A percentile compares a stretch with the other conserved stretches of the same genome.
phyloP scores from a whole-genome alignment of 2,888 invertebrate genomes.

The Nomada flava region DNA sequence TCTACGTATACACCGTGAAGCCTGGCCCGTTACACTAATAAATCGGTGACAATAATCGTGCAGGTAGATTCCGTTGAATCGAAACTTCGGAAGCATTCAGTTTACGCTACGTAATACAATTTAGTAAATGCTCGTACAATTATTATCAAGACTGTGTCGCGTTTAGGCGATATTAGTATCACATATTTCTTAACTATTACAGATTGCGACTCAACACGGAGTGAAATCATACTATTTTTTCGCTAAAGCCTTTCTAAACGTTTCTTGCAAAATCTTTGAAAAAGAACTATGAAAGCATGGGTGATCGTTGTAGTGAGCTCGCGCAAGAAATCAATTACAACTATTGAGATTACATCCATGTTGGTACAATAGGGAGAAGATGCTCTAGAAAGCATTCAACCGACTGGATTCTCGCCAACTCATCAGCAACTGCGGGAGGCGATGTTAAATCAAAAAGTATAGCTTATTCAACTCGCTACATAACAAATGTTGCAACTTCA shows the following conservation, averaged over 20 bases:
- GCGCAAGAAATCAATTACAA: conserved; percentile 67
- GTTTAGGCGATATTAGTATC: no score
- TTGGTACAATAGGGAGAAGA: conserved; percentile 72
- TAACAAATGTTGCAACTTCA: conserved; percentile 37
- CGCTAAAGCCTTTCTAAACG: no score
- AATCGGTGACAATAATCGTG: conserved; percentile 26
- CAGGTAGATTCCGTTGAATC: background rate
- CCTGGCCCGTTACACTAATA: conserved; percentile 11
- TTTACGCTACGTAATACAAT: conserved; percentile 10
- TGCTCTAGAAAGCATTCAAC: conserved; percentile 70
- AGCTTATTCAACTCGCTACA: conserved; percentile 11
- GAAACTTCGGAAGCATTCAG: background rate
- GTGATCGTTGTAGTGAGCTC: background rate
- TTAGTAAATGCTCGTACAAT: background rate
- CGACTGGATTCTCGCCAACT: conserved; percentile 75
- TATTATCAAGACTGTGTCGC: background rate
- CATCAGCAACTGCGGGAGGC: conserved; percentile 73
- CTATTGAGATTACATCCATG: conserved; percentile 71
- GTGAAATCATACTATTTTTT: no score
- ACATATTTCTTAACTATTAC: no score
- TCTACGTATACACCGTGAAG: conserved; percentile 24
- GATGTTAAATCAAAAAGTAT: conserved; percentile 67
- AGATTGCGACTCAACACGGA: no score
- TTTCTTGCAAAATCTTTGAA: no score
- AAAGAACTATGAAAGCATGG: conserved; percentile 21